Percentiles rank a stretch among this genome's conserved stretches.
phyloP scores from a whole-genome alignment of 2,797 vertebrate genomes.

The Cynodonichthys magdalenae region DNA sequence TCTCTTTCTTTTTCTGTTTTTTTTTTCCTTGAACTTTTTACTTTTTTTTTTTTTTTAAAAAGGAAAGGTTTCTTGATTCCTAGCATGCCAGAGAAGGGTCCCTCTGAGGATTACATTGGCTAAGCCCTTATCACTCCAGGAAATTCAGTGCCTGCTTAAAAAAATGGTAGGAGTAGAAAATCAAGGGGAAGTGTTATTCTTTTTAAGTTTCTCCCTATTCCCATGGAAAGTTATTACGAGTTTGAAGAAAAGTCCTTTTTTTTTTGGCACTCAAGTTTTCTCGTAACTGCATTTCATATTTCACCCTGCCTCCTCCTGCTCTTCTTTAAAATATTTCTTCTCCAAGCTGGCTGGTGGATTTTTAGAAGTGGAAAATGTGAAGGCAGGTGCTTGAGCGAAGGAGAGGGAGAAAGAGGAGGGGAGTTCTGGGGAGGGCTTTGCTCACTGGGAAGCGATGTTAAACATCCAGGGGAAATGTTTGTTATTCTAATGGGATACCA shows the following conservation, averaged over 20 bases:
- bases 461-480: conserved; percentile 84
- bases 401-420: conserved; percentile 41
- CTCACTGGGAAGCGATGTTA: conserved; percentile 80
- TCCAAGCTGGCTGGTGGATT: conserved; percentile 69
- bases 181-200: conserved; percentile 81
- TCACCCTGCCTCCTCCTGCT: conserved; percentile 44
- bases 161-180: conserved; percentile 80
- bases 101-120: conserved; percentile 83
- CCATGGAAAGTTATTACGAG: conserved; percentile 79
- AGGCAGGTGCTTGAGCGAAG: conserved; percentile 77
- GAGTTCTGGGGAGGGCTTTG: conserved; percentile 61
- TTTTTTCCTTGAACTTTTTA: conserved; percentile 17
- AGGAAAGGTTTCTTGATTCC: conserved; percentile 80
- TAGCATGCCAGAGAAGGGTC: conserved; percentile 78
- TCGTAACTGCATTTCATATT: conserved; percentile 76
- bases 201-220: conserved; percentile 81
- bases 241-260: conserved; percentile 79
- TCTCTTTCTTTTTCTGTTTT: conserved; percentile 41
- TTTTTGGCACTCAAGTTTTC: conserved; percentile 73
- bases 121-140: conserved; percentile 85
- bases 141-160: conserved; percentile 84
- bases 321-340: conserved; percentile 41
- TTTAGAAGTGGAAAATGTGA: conserved; percentile 81
- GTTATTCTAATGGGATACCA: conserved; percentile 83
- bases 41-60: conserved; percentile 41